These are phyloP conservation scores for Amblyraja radiata DNA, from an alignment of 2,797 vertebrate species.

Conservation along the genomic window DNA sequence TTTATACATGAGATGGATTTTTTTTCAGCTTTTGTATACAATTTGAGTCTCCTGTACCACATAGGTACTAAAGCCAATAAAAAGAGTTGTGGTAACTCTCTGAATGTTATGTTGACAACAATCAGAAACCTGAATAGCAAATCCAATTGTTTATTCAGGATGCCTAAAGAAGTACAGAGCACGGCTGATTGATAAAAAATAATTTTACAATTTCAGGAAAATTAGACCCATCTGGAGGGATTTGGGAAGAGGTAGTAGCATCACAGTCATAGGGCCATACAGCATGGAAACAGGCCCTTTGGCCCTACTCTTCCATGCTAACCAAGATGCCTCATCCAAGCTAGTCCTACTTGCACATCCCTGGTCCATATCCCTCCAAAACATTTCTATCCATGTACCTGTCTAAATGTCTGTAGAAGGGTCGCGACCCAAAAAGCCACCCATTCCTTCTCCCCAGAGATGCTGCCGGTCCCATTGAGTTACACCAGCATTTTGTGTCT, in stretches of 20 bases:
- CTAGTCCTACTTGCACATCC: no score
- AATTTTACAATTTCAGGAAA: constrained; percentile 4
- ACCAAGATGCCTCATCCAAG: no score
- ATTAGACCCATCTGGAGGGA: neutral
- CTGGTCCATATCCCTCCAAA: no score
- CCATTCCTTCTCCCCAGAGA: no score
- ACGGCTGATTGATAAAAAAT: neutral
- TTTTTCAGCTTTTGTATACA: neutral
- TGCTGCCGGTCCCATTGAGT: no score
- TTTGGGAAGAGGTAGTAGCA: neutral
- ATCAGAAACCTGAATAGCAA: neutral
- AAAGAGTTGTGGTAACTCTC: neutral
- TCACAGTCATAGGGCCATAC: neutral
- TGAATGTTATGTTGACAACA: neutral
- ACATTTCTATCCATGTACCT: no score
- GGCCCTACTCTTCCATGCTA: no score
- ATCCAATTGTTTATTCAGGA: neutral
- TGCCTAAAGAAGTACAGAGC: neutral
- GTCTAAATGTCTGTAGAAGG: no score
- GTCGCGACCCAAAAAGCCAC: no score
- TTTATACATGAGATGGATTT: constrained; percentile 13
- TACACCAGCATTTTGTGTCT: no score
- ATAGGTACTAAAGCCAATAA: neutral
- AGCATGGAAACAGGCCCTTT: no score
- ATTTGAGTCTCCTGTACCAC: neutral